A percentile compares a stretch with the other conserved stretches of the same genome.
These are phyloP conservation scores for Acipenser ruthenus DNA, from an alignment of 2,797 vertebrate genomes.

Conservation along the genomic window DNA sequence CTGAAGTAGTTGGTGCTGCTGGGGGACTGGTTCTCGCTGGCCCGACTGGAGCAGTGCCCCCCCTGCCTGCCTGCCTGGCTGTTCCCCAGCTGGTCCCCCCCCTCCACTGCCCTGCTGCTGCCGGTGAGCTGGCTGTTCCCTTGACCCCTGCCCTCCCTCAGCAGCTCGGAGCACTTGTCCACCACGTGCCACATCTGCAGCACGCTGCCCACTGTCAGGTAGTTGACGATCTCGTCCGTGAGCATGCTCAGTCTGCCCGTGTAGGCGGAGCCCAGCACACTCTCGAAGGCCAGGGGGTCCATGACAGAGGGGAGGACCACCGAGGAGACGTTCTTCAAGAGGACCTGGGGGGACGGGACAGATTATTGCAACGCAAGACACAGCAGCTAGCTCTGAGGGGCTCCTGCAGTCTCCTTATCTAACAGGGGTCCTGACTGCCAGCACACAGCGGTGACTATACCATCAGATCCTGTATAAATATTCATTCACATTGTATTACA, in stretches of 20 bases:
- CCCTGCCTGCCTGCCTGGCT: not conserved
- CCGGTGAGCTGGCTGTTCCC: conserved; percentile 30
- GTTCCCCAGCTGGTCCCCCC: conserved; percentile 27
- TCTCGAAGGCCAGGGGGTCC: conserved; percentile 83
- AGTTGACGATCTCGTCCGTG: conserved; percentile 74
- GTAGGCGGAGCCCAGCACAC: conserved; percentile 80
- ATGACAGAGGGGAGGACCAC: conserved; percentile 82
- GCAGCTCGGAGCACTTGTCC: conserved; percentile 87
- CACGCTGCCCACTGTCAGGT: conserved; percentile 86
- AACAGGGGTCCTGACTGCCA: too few species aligned
- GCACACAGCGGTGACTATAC: too few species aligned
- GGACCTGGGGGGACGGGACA: conserved; percentile 45
- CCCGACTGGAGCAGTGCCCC: not conserved
- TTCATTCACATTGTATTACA: too few species aligned
- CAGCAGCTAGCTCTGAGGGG: too few species aligned
- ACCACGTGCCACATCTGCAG: conserved; percentile 98
- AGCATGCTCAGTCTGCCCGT: conserved; percentile 82
- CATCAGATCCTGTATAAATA: too few species aligned
- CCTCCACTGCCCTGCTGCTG: conserved; percentile 1
- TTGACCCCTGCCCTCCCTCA: conserved; percentile 37
- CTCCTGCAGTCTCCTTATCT: too few species aligned
- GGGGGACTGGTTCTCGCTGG: conserved; percentile 77
- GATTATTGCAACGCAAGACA: too few species aligned
- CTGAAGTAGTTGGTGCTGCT: conserved; percentile 93
- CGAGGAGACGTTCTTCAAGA: conserved; percentile 81